Percentiles rank a stretch among this genome's conserved stretches.
Evolutionary conservation across 2,797 vertebrate genomes (phyloP).

Genomic region (Enteromius viviparus): DNA sequence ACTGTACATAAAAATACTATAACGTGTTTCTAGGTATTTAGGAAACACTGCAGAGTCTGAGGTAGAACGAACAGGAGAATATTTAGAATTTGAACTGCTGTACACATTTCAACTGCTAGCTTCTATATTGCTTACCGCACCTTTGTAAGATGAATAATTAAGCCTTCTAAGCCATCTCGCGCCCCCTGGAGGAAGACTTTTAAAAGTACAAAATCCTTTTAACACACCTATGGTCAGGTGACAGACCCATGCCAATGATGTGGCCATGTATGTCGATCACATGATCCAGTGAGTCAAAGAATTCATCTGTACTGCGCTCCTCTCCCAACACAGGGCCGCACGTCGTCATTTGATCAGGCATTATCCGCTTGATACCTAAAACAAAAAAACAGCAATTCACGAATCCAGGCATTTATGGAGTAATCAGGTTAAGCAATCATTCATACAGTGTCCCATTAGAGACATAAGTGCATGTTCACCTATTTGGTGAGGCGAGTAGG

Average conservation of each 20-base stretch:
- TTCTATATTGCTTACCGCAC: not conserved
- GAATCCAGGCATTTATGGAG: not conserved
- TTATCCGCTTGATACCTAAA: conserved; percentile 92
- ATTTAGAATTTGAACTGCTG: not conserved
- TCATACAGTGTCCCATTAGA: not conserved
- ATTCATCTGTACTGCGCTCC: conserved; percentile 88
- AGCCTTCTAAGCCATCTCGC: not conserved
- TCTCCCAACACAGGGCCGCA: conserved; percentile 90
- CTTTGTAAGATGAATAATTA: not conserved
- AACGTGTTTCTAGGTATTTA: not conserved
- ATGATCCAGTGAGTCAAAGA: conserved; percentile 94
- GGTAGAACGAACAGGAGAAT: not conserved
- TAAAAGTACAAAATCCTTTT: not conserved
- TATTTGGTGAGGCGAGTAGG: conserved; percentile 97
- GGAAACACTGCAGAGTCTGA: not conserved
- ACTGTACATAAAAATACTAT: not conserved
- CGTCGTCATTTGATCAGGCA: conserved; percentile 96
- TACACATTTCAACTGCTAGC: not conserved
- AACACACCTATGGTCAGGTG: conserved; percentile 92
- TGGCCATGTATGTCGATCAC: conserved; percentile 96
- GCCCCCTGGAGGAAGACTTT: not conserved
- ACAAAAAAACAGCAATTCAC: not conserved
- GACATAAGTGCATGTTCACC: conserved; percentile 72
- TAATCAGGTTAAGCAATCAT: not conserved
- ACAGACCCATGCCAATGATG: conserved; percentile 98